Conservation (phyloP, 2,797 vertebrate species). For the Lateolabrax maculatus region DNA sequence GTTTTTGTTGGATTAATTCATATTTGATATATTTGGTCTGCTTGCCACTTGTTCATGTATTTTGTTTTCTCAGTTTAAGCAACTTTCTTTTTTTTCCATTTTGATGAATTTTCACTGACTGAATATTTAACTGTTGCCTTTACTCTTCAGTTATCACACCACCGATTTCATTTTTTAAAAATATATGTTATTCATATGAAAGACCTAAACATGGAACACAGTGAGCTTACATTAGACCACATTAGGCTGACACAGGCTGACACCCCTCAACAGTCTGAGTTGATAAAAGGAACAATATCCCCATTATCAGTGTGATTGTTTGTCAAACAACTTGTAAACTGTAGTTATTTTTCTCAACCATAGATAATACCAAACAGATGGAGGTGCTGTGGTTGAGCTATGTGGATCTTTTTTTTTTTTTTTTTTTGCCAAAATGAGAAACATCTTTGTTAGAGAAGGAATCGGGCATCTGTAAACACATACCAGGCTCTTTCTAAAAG, state of each 20-base stretch:
- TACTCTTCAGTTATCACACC: slow-evolving; percentile 58
- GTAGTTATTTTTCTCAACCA: slow-evolving; percentile 26
- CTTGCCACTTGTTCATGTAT: slow-evolving; percentile 29
- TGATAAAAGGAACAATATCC: slow-evolving; percentile 21
- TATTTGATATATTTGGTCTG: slow-evolving; percentile 38
- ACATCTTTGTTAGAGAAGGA: slow-evolving; percentile 47
- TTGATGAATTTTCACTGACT: slow-evolving; percentile 40
- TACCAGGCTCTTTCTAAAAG: slow-evolving; percentile 45
- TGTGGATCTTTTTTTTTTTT: slow-evolving; percentile 27
- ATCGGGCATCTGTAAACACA: slow-evolving; percentile 47
- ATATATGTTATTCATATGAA: slow-evolving; percentile 65
- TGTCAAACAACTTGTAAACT: slow-evolving; percentile 42
- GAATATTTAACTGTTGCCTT: slow-evolving; percentile 73
- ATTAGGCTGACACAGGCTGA: slow-evolving; percentile 1
- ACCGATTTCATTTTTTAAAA: slow-evolving; percentile 48
- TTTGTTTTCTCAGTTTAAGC: slow-evolving; percentile 45
- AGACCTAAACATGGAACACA: slow-evolving; percentile 66
- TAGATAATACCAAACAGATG: slow-evolving; percentile 52
- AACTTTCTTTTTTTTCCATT: slow-evolving; percentile 29
- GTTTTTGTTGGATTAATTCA: slow-evolving; percentile 44
- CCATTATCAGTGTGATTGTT: slow-evolving; percentile 21
- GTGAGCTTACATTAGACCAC: slow-evolving; percentile 34
- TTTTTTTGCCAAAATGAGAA: slow-evolving; percentile 59
- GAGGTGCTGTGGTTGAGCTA: slow-evolving; percentile 44
- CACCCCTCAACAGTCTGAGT: slow-evolving; percentile 14